Conservation (phyloP, 2,113 vertebrate species). For the Silurus glanis region DNA sequence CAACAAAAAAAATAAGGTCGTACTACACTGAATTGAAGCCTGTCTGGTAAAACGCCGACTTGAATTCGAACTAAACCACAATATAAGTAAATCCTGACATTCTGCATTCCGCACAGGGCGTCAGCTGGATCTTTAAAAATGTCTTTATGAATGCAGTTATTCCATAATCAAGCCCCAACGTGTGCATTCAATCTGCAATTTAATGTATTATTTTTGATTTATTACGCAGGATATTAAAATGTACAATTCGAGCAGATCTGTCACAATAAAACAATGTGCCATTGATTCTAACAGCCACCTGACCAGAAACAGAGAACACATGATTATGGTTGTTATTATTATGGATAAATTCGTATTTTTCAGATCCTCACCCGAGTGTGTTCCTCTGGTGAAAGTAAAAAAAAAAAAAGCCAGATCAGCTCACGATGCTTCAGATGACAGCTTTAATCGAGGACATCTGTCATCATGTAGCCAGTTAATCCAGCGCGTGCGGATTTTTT, state of each 20-base stretch:
- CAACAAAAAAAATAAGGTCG: not conserved
- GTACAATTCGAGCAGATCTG: not conserved
- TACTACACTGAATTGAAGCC: not conserved
- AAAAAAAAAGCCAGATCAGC: constrained; percentile 29
- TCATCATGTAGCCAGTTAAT: not conserved
- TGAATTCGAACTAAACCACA: not conserved
- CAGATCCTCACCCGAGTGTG: constrained; percentile 31
- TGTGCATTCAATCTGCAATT: too few relatives aligned
- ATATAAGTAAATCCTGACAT: constrained; percentile 1
- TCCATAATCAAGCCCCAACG: not conserved
- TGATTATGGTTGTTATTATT: not conserved
- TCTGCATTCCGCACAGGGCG: constrained; percentile 38
- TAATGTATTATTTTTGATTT: not conserved
- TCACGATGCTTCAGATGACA: constrained; percentile 35
- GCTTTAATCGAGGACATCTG: constrained; percentile 3
- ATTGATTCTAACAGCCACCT: not conserved
- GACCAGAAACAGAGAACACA: not conserved
- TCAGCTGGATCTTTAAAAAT: not conserved
- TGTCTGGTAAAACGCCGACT: not conserved
- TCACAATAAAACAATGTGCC: not conserved
- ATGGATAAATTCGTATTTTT: not conserved
- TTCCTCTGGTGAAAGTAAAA: not conserved
- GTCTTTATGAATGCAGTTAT: not conserved
- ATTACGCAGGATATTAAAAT: not conserved
- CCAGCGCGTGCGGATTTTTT: not conserved